These are phyloP conservation scores for Camponotus floridanus DNA, from an alignment of 1,140 invertebrate species.

Conservation along the genomic window DNA sequence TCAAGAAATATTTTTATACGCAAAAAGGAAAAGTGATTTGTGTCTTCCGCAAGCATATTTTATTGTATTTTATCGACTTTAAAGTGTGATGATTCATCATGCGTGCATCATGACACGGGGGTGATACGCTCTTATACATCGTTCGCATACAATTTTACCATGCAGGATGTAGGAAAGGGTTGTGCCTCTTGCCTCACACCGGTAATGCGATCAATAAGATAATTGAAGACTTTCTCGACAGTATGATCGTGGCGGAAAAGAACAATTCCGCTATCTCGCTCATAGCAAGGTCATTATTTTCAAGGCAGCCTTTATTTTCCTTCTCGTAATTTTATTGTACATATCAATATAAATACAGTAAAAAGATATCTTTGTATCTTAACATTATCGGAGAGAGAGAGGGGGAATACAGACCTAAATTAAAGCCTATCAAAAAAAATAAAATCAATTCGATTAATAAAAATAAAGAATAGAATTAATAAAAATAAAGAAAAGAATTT, in stretches of 20 bases:
- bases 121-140: constrained; percentile 22
- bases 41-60: background rate
- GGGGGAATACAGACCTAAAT: too few species aligned
- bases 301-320: constrained; percentile 43
- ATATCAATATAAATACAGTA: background rate
- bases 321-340: constrained; percentile 24
- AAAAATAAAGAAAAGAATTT: background rate
- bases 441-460: background rate
- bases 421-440: background rate
- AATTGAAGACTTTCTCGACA: constrained; percentile 79
- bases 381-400: too few species aligned
- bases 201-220: constrained; percentile 79
- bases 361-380: background rate
- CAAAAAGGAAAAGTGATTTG: background rate
- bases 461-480: background rate
- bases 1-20: background rate
- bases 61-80: constrained; percentile 27
- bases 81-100: constrained; percentile 48
- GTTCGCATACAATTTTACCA: constrained; percentile 31
- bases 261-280: constrained; percentile 73
- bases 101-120: constrained; percentile 29
- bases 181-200: constrained; percentile 58
- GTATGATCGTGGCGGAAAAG: constrained; percentile 73
- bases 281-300: constrained; percentile 72
- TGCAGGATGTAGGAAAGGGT: constrained; percentile 70